A percentile compares a stretch with the other conserved stretches of the same genome.
These are phyloP conservation scores for Serripes groenlandicus DNA, from an alignment of 2,888 invertebrate genomes.

Conservation along the genomic window DNA sequence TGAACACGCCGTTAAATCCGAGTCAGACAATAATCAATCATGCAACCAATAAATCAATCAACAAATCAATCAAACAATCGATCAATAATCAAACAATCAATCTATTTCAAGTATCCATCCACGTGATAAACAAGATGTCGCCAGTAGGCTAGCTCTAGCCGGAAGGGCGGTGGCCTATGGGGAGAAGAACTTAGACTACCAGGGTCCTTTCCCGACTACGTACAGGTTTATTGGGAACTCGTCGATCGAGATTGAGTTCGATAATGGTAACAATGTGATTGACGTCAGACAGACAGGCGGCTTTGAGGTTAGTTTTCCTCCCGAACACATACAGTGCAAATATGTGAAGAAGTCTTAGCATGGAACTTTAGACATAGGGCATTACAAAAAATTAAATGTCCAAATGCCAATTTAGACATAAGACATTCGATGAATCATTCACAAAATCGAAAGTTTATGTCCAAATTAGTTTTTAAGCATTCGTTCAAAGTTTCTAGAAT, in stretches of 20 bases:
- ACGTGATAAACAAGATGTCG: constrained; percentile 71
- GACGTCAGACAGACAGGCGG: constrained; percentile 27
- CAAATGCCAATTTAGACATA: too few species aligned
- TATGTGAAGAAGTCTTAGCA: too few species aligned
- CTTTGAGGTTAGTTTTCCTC: constrained; percentile 46
- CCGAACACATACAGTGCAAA: too few species aligned
- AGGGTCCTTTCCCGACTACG: constrained; percentile 78
- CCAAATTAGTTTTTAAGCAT: too few species aligned
- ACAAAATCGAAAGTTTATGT: too few species aligned
- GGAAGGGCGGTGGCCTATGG: constrained; percentile 80
- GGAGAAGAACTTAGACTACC: constrained; percentile 68
- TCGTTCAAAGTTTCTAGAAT: too few species aligned
- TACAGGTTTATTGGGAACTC: constrained; percentile 6
- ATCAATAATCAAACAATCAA: not conserved
- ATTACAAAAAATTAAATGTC: too few species aligned
- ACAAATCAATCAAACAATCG: not conserved
- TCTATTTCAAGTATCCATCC: constrained; percentile 70
- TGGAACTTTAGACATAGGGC: too few species aligned
- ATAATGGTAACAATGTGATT: constrained; percentile 56
- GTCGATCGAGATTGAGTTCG: constrained; percentile 59
- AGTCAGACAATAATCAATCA: not conserved
- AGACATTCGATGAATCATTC: too few species aligned
- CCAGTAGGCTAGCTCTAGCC: constrained; percentile 76
- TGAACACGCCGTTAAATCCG: too few species aligned
- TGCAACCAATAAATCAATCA: not conserved